Conservation (phyloP, 2,888 invertebrate genomes). For the Caenorhabditis imperialis region DNA sequence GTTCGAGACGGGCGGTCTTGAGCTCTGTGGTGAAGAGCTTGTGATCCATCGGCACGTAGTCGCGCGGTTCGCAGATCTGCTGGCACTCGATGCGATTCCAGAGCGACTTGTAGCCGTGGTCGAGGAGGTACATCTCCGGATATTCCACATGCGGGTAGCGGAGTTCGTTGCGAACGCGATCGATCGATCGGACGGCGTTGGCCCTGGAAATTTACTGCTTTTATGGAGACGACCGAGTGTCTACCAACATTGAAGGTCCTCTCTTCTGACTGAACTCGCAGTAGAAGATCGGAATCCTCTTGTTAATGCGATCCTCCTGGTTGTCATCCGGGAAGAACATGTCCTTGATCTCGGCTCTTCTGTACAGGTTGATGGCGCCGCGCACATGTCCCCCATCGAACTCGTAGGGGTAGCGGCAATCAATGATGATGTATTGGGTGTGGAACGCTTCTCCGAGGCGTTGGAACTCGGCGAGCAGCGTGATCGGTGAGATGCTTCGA, state of each 20-base stretch:
- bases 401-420: slow-evolving; percentile 64
- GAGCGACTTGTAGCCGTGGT: slow-evolving; percentile 91
- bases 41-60: slow-evolving; percentile 59
- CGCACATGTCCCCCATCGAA: slow-evolving; percentile 61
- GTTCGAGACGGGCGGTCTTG: slow-evolving; percentile 30
- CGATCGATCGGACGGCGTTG: slow-evolving; percentile 87
- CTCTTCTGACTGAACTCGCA: slow-evolving; percentile 96
- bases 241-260: slow-evolving; percentile 86
- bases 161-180: slow-evolving; percentile 87
- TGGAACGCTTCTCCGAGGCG: slow-evolving; percentile 32
- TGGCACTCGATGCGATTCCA: slow-evolving; percentile 44
- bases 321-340: slow-evolving; percentile 44
- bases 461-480: slow-evolving; percentile 43
- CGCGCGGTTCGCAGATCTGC: slow-evolving; percentile 54
- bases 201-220: slow-evolving; percentile 59
- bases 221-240: too few species aligned
- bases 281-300: slow-evolving; percentile 62
- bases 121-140: slow-evolving; percentile 93
- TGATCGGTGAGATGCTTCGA: slow-evolving; percentile 42
- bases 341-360: slow-evolving; percentile 29
- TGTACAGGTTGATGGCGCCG: slow-evolving; percentile 48
- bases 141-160: slow-evolving; percentile 84
- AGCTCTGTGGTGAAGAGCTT: slow-evolving; percentile 44
- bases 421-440: slow-evolving; percentile 47
- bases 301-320: neutral